Conservation (phyloP, 2,888 invertebrate species). For the Brachyopa scutellaris region DNA sequence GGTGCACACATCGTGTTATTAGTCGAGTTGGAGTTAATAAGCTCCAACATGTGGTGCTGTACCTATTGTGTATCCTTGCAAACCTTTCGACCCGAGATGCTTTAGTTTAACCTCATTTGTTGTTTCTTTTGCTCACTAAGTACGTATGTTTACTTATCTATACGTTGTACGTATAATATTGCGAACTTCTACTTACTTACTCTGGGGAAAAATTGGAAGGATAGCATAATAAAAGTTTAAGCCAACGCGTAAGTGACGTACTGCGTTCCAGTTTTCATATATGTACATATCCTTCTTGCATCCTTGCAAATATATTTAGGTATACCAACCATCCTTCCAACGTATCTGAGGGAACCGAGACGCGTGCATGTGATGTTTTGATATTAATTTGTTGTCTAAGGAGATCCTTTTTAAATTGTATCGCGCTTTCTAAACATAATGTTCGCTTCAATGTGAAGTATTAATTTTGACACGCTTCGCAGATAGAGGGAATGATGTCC, state of each 20-base stretch:
- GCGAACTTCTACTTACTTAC: background rate
- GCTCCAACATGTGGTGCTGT: conserved; percentile 40
- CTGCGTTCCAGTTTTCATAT: conserved; percentile 7
- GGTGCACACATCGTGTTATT: conserved; percentile 65
- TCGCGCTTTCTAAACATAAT: background rate
- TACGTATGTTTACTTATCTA: background rate
- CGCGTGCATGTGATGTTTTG: conserved; percentile 4
- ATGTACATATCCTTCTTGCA: background rate
- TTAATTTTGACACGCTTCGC: background rate
- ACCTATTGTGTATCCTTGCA: conserved; percentile 19
- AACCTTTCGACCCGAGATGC: conserved; percentile 39
- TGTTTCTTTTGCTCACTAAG: conserved; percentile 17
- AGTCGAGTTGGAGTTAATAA: conserved; percentile 68
- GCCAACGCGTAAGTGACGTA: conserved; percentile 37
- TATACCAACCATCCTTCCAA: background rate
- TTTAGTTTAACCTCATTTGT: conserved; percentile 48
- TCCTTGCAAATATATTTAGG: background rate
- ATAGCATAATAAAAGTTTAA: conserved; percentile 48
- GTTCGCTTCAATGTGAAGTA: background rate
- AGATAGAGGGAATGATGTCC: background rate
- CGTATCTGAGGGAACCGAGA: background rate
- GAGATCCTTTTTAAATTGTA: conserved; percentile 5
- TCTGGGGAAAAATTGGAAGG: background rate
- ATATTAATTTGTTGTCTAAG: conserved; percentile 32
- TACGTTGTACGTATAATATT: background rate